Conservation (phyloP, 1,140 invertebrate genomes). For the Formica exsecta region DNA sequence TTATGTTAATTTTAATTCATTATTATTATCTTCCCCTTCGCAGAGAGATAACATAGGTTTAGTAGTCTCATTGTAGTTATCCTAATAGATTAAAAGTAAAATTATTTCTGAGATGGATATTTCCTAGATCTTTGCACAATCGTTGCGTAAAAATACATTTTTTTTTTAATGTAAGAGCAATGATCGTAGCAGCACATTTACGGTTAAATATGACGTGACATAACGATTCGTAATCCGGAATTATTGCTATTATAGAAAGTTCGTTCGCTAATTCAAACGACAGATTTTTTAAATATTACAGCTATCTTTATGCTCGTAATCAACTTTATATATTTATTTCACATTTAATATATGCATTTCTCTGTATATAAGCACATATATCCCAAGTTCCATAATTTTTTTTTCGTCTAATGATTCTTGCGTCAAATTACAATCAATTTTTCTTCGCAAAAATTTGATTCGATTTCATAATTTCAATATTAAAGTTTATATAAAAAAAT, state of each 20-base stretch:
- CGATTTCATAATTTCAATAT: background rate
- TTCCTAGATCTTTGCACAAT: background rate
- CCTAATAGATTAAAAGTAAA: background rate
- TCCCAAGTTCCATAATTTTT: constrained; percentile 12
- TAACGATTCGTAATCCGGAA: constrained; percentile 24
- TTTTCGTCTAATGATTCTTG: background rate
- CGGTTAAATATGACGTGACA: constrained; percentile 15
- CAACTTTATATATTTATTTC: background rate
- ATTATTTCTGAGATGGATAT: background rate
- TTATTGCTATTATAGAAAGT: constrained; percentile 52
- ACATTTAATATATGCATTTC: background rate
- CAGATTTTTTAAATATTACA: constrained; percentile 46
- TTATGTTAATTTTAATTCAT: background rate
- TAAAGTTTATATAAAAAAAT: background rate
- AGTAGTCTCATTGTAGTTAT: background rate
- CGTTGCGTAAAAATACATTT: background rate
- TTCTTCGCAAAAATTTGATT: background rate
- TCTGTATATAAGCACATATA: background rate
- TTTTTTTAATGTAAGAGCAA: constrained; percentile 15
- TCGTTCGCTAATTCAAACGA: background rate
- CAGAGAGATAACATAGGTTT: too few relatives aligned
- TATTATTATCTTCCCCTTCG: background rate
- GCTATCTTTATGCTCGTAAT: constrained; percentile 5
- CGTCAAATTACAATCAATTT: background rate
- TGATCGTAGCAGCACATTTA: constrained; percentile 2